Evolutionary conservation across 2,888 invertebrate species (phyloP).

Genomic region (Drosophila rubida): DNA sequence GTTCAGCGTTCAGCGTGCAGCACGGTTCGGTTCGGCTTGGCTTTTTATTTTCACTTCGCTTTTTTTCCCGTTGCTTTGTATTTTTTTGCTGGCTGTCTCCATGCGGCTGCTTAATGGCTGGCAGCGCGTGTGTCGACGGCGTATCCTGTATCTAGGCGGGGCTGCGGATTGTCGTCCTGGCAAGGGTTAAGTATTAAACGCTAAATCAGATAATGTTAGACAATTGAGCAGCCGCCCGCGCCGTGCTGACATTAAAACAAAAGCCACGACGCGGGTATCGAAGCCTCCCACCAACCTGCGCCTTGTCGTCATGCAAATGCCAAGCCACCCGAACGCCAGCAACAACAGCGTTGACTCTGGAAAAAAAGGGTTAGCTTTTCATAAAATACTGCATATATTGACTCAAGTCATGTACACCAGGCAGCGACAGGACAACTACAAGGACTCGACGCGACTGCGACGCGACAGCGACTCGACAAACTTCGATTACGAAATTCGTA

Average conservation of each 20-base stretch:
- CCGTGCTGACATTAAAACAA: constrained; percentile 77
- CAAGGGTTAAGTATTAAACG: constrained; percentile 81
- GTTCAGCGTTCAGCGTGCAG: constrained; percentile 6
- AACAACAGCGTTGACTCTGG: too few relatives aligned
- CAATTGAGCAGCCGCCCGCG: constrained; percentile 72
- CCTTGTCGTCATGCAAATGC: constrained; percentile 5
- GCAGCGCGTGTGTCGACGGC: constrained; percentile 58
- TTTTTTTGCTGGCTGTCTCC: constrained; percentile 29
- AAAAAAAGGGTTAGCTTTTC: constrained; percentile 70
- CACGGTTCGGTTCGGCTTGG: neutral
- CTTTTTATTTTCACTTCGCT: constrained; percentile 20
- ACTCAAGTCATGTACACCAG: constrained; percentile 77
- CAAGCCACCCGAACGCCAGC: too few relatives aligned
- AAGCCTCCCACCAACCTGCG: constrained; percentile 25
- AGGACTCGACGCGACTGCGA: constrained; percentile 48
- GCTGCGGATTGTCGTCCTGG: constrained; percentile 21
- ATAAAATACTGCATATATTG: constrained; percentile 80
- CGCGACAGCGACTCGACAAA: too few relatives aligned
- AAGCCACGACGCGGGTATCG: constrained; percentile 55
- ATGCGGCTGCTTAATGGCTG: constrained; percentile 56
- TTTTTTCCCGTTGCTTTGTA: constrained; percentile 15
- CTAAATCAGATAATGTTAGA: constrained; percentile 80
- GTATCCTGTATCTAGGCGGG: constrained; percentile 52
- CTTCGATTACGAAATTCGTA: constrained; percentile 78
- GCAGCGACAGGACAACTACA: constrained; percentile 41